Conservation (phyloP, 2,797 vertebrate genomes). For the Furcifer pardalis region DNA sequence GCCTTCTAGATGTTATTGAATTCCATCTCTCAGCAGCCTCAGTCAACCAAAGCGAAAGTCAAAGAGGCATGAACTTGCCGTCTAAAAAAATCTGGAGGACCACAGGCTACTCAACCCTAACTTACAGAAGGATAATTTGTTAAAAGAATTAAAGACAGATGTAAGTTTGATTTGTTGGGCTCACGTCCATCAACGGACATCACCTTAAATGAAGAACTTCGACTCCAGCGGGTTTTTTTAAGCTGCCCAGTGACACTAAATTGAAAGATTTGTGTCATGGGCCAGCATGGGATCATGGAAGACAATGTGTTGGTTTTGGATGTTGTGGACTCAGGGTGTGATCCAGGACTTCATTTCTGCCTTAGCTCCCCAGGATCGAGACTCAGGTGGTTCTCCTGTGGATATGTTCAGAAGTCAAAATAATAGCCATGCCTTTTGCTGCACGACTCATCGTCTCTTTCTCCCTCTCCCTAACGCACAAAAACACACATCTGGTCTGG, state of each 20-base stretch:
- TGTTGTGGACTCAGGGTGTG: not conserved
- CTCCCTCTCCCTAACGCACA: not conserved
- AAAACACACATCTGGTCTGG: not conserved
- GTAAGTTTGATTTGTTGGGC: not conserved
- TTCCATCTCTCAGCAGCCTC: not conserved
- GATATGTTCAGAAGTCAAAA: too few species aligned
- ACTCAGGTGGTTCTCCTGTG: too few species aligned
- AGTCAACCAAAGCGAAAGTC: not conserved
- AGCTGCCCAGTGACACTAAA: not conserved
- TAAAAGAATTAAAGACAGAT: not conserved
- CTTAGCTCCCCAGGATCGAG: not conserved
- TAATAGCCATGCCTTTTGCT: too few species aligned
- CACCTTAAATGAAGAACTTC: not conserved
- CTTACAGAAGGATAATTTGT: not conserved
- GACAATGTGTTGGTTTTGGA: slow-evolving; percentile 5
- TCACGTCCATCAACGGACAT: not conserved
- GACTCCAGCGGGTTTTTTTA: too few species aligned
- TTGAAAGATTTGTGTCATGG: not conserved
- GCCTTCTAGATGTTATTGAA: not conserved
- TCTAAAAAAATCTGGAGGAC: not conserved
- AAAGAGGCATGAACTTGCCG: not conserved
- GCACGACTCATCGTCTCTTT: not conserved
- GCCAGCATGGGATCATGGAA: not conserved
- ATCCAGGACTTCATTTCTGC: not conserved
- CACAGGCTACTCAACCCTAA: not conserved